A percentile compares a stretch with the other conserved stretches of the same genome.
These are phyloP conservation scores for Setophaga kirtlandii DNA, from an alignment of 2,113 vertebrate species.

Conservation along the genomic window DNA sequence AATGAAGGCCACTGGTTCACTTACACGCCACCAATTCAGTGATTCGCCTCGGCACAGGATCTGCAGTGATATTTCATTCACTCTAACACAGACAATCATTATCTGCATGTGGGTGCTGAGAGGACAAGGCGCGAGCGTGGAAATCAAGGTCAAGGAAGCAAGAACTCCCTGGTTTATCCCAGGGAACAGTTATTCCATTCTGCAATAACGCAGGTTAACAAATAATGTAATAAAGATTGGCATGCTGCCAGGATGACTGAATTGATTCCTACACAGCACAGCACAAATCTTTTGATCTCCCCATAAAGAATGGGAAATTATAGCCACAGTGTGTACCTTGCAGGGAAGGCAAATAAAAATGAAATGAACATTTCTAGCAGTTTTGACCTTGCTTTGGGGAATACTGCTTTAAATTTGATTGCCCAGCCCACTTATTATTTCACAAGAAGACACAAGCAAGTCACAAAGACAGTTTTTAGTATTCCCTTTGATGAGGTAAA, in stretches of 20 bases:
- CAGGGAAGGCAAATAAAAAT: conserved; percentile 75
- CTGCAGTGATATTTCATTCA: conserved; percentile 57
- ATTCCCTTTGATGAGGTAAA: conserved; percentile 61
- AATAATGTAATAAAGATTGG: conserved; percentile 74
- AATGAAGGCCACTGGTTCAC: not conserved
- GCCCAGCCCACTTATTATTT: conserved; percentile 64
- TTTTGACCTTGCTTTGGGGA: conserved; percentile 63
- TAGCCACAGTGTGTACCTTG: conserved; percentile 65
- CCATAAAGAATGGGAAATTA: conserved; percentile 72
- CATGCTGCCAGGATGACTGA: conserved; percentile 64
- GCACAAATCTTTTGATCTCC: conserved; percentile 75
- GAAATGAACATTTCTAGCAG: conserved; percentile 69
- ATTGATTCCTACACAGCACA: conserved; percentile 60
- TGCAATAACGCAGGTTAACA: conserved; percentile 69
- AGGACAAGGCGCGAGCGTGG: not conserved
- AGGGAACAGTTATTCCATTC: conserved; percentile 63
- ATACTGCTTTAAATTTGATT: conserved; percentile 70
- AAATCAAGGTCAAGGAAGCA: conserved; percentile 64
- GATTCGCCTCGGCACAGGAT: not conserved
- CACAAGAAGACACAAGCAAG: conserved; percentile 28
- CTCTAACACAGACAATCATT: conserved; percentile 44
- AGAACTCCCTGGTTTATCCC: conserved; percentile 50
- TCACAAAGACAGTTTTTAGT: conserved; percentile 31
- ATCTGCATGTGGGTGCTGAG: conserved; percentile 47
- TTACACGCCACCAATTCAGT: not conserved